Conservation (phyloP, 2,888 invertebrate species). For the Coelinius sp. region DNA sequence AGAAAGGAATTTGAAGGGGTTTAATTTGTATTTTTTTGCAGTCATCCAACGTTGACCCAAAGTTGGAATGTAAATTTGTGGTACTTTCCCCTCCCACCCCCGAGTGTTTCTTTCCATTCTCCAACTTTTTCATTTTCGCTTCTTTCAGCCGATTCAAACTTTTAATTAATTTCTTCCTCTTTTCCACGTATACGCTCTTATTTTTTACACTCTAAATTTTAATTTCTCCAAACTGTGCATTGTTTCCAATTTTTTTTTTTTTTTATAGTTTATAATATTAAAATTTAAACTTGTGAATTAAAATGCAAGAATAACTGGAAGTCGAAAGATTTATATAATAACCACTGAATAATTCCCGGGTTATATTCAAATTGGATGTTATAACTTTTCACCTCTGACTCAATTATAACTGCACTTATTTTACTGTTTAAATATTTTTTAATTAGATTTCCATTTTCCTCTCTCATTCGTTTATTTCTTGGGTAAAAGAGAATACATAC, state of each 20-base stretch:
- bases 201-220: neutral
- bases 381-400: constrained; percentile 15
- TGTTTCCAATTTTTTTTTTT: neutral
- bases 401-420: constrained; percentile 16
- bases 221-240: neutral
- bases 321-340: neutral
- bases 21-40: neutral
- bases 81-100: neutral
- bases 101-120: neutral
- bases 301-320: neutral
- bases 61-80: constrained; percentile 20
- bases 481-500: neutral
- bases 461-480: neutral
- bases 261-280: neutral
- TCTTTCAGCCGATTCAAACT: neutral
- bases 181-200: neutral
- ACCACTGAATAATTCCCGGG: constrained; percentile 3
- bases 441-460: neutral
- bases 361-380: constrained; percentile 11
- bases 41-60: neutral
- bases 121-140: neutral
- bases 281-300: neutral
- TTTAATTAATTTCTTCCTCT: neutral
- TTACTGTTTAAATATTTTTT: neutral
- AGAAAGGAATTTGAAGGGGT: neutral